Evolutionary conservation across 2,113 vertebrate species (phyloP).

Genomic region (Galemys pyrenaicus): DNA sequence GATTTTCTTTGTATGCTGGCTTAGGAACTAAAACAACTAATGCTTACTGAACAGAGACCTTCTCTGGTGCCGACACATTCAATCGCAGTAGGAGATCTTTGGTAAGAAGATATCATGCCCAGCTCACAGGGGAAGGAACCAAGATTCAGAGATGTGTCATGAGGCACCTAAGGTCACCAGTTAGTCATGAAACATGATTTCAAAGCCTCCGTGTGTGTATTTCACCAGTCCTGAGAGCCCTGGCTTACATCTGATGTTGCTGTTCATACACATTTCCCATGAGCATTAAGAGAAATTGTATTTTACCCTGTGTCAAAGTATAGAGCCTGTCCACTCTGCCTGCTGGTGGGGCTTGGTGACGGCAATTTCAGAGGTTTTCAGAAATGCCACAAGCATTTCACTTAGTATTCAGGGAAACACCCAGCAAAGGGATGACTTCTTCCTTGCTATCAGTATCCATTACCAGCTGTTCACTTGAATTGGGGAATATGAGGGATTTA

Average conservation of each 20-base stretch:
- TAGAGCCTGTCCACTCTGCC: neutral
- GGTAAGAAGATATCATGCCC: neutral
- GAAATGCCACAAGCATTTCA: neutral
- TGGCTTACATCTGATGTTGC: neutral
- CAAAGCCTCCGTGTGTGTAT: neutral
- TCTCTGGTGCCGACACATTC: neutral
- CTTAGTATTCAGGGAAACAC: slow-evolving; percentile 61
- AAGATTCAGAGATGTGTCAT: neutral
- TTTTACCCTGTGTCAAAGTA: neutral
- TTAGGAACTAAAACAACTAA: neutral
- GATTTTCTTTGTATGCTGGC: neutral
- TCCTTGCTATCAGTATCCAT: slow-evolving; percentile 39
- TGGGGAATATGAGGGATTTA: slow-evolving; percentile 41
- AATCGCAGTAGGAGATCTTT: neutral
- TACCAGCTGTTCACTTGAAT: slow-evolving; percentile 59
- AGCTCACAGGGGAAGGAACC: neutral
- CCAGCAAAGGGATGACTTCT: slow-evolving; percentile 51
- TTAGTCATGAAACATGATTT: neutral
- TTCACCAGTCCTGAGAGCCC: neutral
- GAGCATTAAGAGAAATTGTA: neutral
- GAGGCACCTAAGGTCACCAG: neutral
- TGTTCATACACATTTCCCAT: neutral
- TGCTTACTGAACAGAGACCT: neutral
- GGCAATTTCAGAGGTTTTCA: neutral
- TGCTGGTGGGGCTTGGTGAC: neutral